Base-by-base conservation (phyloP, 53 echinoderm and acorn worm species). In the Pentamera pediparva region DNA sequence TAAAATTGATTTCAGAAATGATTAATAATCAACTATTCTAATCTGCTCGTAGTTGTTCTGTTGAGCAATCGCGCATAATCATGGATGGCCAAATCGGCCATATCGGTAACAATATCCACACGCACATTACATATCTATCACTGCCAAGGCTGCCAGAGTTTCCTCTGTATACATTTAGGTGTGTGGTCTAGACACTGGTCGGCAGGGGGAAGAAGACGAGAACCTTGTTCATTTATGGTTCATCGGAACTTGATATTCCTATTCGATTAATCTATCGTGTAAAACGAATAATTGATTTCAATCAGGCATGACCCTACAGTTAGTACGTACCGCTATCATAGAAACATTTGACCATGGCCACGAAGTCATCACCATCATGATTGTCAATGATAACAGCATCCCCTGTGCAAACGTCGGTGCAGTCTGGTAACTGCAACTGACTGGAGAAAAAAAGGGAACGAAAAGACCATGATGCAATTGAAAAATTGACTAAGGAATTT, bases 311-410 rank as follows among this genome's bases (percentile, higher is more conserved):
- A 64, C 33, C 0, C 18, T 19, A 5, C 6, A 0, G 5, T n/a
- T 67, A 18, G 11, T 34, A 78, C 39, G 47, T 17, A 92, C 92
- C 92, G 54, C 81, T 89, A 58, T 92, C 88, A 85, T 69, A 89
- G 40, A 92, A 79, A 50, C 80, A 79, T 30, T 71, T 61, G 38
- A 92, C 48, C 48, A 57, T 62, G 9, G 92, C 92, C 28, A 92
- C 76, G 31, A 76, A 92, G 21, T 61, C 76, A 31, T 79, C 82
- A 18, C 76, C 85, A 57, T 75, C 75, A 2, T 78, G 56, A 3
- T 82, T 82, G 45, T 89, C 85, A 5, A 92, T 75, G 33, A 85
- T 62, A 2, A 92, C 92, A 30, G 79, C 39, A 67, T 92, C 92
- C 32, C 85, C 85, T 1, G 59, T 43, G 4, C 65, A 65, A 1